A percentile compares a stretch with the other conserved stretches of the same genome.
Evolutionary conservation across 2,113 vertebrate genomes (phyloP).

Genomic region (Phaetusa simplex): DNA sequence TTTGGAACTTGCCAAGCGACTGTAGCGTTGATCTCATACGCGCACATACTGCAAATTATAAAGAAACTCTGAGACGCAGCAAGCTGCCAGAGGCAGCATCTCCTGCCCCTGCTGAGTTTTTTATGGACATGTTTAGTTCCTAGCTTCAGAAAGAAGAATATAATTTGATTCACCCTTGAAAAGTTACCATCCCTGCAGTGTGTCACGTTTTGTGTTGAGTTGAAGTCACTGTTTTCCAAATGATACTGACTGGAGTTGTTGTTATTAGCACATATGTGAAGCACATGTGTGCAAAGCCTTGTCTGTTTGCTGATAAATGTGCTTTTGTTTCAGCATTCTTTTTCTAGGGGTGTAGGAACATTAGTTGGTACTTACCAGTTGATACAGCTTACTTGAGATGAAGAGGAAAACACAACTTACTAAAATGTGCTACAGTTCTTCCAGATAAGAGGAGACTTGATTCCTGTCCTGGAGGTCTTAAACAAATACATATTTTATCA

Average conservation of each 20-base stretch:
- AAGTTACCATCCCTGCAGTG: background rate
- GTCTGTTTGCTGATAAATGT: background rate
- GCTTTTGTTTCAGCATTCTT: background rate
- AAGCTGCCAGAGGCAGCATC: background rate
- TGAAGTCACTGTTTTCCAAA: background rate
- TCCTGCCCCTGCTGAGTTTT: background rate
- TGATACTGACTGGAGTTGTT: background rate
- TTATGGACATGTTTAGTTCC: background rate
- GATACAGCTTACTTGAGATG: background rate
- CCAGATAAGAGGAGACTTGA: background rate
- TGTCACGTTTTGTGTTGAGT: background rate
- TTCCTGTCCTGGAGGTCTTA: background rate
- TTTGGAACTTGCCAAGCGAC: background rate
- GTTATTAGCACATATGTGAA: background rate
- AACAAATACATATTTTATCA: background rate
- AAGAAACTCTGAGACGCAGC: background rate
- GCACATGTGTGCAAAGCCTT: background rate
- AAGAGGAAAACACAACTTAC: background rate
- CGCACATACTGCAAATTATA: background rate
- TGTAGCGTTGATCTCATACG: rapidly evolving
- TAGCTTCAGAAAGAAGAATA: background rate
- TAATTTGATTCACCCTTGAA: background rate
- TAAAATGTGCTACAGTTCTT: background rate
- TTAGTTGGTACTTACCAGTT: background rate
- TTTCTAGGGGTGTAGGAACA: background rate